These are phyloP conservation scores for Helogale parvula DNA, from an alignment of 2,113 vertebrate genomes.

Conservation along the genomic window DNA sequence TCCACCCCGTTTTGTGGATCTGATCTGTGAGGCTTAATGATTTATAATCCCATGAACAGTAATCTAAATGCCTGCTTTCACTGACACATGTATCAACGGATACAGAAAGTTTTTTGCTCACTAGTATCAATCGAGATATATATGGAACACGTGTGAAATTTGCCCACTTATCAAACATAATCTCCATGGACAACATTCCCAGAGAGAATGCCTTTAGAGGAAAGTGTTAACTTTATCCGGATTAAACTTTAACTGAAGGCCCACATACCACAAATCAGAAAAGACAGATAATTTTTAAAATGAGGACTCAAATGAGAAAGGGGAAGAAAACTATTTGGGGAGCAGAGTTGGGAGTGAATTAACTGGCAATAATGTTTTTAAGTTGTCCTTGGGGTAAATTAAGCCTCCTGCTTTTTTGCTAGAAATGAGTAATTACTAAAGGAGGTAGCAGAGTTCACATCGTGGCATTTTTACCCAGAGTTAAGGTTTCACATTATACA, in stretches of 20 bases:
- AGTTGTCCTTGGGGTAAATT: conserved; percentile 9
- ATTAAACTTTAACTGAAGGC: conserved; percentile 2
- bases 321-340: neutral
- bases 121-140: neutral
- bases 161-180: neutral
- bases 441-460: neutral
- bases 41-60: neutral
- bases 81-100: neutral
- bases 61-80: conserved; percentile 38
- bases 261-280: conserved; percentile 15
- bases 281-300: neutral
- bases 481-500: conserved; percentile 23
- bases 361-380: conserved; percentile 13
- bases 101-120: neutral
- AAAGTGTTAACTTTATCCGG: conserved; percentile 13
- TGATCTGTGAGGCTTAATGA: conserved; percentile 28
- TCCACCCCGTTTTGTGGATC: neutral
- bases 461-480: conserved; percentile 48
- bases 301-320: neutral
- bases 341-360: neutral
- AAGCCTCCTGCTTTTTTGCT: neutral
- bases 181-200: neutral
- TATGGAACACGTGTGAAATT: neutral
- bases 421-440: conserved; percentile 50
- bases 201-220: conserved; percentile 50